Evolutionary conservation across 1,140 invertebrate genomes (phyloP).

Genomic region (Coenobita brevimanus): DNA sequence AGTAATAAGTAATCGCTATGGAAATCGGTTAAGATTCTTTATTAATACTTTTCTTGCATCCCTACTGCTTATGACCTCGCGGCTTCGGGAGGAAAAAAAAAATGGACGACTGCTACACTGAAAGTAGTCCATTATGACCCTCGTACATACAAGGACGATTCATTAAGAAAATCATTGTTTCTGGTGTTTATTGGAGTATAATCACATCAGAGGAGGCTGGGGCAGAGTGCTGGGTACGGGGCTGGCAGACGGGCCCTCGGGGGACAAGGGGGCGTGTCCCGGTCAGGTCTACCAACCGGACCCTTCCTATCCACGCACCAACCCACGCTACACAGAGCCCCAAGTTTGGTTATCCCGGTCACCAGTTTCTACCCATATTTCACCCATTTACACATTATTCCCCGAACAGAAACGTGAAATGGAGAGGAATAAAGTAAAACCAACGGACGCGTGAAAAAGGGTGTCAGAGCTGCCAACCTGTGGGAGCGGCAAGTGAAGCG

Average conservation of each 20-base stretch:
- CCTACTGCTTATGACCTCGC: too few relatives aligned
- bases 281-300: constrained; percentile 51
- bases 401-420: too few relatives aligned
- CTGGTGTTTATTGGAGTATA: constrained; percentile 41
- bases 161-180: background rate
- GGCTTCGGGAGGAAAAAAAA: too few relatives aligned
- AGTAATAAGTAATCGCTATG: too few relatives aligned
- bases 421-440: background rate
- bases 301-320: background rate
- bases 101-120: too few relatives aligned
- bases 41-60: too few relatives aligned
- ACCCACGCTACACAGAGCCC: background rate
- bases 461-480: constrained; percentile 35
- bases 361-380: background rate
- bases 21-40: too few relatives aligned
- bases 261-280: constrained; percentile 44
- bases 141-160: too few relatives aligned
- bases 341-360: background rate
- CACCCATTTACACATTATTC: background rate
- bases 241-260: constrained; percentile 14
- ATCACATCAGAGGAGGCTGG: constrained; percentile 29
- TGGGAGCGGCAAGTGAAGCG: background rate
- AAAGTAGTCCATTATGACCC: too few relatives aligned
- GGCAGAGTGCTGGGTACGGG: constrained; percentile 24
- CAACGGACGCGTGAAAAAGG: background rate